Evolutionary conservation across 53 echinoderm and acorn worm genomes (phyloP).

Genomic region (Temnopleurus reevesii): DNA sequence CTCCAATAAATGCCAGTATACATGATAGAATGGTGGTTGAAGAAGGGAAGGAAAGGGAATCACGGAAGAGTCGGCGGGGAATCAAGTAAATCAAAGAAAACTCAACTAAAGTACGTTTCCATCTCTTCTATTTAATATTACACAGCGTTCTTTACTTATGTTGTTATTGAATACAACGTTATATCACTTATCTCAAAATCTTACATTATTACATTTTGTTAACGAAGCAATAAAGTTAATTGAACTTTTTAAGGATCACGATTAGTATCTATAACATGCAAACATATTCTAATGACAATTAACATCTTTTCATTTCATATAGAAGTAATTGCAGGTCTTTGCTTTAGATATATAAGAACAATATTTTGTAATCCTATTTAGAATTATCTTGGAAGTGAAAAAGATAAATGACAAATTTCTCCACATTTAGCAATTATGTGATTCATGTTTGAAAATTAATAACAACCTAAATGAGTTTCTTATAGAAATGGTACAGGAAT

Average conservation of each 20-base stretch:
- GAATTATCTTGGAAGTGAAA: not conserved
- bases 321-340: not conserved
- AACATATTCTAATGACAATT: no score
- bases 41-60: not conserved
- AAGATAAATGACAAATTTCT: no score
- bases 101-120: not conserved
- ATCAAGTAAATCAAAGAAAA: not conserved
- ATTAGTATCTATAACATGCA: no score
- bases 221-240: not conserved
- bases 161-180: not conserved
- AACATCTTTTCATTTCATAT: not conserved
- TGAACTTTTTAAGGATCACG: not conserved
- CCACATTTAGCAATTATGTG: no score
- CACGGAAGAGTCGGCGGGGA: not conserved
- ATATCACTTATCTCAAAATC: not conserved
- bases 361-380: not conserved
- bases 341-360: not conserved
- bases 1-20: slow-evolving; percentile 5
- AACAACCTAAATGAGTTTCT: no score
- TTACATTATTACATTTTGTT: not conserved
- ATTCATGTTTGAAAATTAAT: no score
- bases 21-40: not conserved
- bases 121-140: slow-evolving; percentile 21
- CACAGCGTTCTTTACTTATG: not conserved
- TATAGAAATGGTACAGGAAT: no score